Evolutionary conservation across 2,113 vertebrate species (phyloP).

Genomic region (Nothobranchius furzeri): DNA sequence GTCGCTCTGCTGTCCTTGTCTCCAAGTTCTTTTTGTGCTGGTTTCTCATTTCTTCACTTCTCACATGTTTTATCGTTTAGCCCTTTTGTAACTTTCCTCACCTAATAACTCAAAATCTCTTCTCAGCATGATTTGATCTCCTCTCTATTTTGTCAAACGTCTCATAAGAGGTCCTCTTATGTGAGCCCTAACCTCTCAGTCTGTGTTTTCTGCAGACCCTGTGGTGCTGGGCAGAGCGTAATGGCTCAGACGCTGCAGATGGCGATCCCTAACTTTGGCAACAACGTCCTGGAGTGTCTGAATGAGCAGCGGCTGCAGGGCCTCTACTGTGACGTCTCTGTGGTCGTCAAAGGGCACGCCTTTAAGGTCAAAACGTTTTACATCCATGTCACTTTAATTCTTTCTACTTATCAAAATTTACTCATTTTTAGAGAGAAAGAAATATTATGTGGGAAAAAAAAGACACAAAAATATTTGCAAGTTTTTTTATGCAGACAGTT

Average conservation of each 20-base stretch:
- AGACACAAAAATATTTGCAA: too few species aligned
- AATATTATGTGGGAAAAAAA: too few species aligned
- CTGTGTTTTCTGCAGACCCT: conserved; percentile 57
- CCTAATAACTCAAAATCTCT: not conserved
- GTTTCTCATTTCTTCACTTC: conserved; percentile 1
- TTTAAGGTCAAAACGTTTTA: conserved; percentile 80
- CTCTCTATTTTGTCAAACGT: not conserved
- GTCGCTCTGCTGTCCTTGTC: not conserved
- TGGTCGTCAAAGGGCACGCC: conserved; percentile 95
- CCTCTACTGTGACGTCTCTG: conserved; percentile 94
- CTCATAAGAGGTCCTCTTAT: not conserved
- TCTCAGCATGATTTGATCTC: not conserved
- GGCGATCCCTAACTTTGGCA: conserved; percentile 98
- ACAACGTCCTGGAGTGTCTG: conserved; percentile 96
- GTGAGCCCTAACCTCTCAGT: not conserved
- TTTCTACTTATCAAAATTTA: too few species aligned
- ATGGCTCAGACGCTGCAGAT: conserved; percentile 98
- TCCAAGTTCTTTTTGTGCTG: not conserved
- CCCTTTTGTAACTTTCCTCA: not conserved
- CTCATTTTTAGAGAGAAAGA: too few species aligned
- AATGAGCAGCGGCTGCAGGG: conserved; percentile 98
- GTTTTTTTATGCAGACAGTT: too few species aligned
- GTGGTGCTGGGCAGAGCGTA: conserved; percentile 75
- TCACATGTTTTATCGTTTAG: too few species aligned
- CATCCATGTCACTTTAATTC: too few species aligned